Base-by-base conservation (phyloP, 2,888 invertebrate species). In the Metacarcinus magister region DNA sequence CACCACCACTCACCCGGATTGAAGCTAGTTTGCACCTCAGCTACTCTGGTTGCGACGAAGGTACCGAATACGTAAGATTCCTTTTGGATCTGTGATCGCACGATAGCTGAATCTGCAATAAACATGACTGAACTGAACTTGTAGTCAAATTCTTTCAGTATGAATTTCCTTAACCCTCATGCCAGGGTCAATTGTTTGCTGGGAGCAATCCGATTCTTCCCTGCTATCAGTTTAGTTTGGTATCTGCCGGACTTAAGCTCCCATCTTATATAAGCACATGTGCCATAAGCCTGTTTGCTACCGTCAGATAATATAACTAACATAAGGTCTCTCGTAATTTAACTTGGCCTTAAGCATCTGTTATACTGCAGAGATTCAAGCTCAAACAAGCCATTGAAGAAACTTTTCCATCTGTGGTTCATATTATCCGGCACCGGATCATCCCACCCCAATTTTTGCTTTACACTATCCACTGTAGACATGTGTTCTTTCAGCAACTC, bases 241-340 rank as follows among this genome's bases (percentile, higher is more conserved):
- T 39, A 28, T 39, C 54, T n/a, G 10, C 94, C 94, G 8, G 28
- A n/a, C 28, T 28, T 75, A 7, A 87, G 28, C 10, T 82, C 23
- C 82, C 75, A 94, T 19, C 94, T n/a, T 32, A 75, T 46, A 10
- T 94, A 94, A 82, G 94, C 94, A 94, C 75, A 75, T 39, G 94
- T 46, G 13, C 87, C 94, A 75, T 94, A 94, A 23, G 94, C 44
- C 39, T 39, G 94, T 16, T 10, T 7, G 39, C 82, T 43, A 32
- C 43, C 87, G 19, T 87, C 94, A 13, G 87, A 67, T 0, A 94
- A 94, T 13, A 67, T 46, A 19, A 94, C 46, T 43, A 94, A 28
- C 7, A 82, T 87, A 19, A 75, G 94, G 23, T 82, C 46, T 75
- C 67, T 75, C 44, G 23, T 46, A 2, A 87, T 39, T 13, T 28